Conservation (phyloP, 2,888 invertebrate genomes). For the Entomobrya multifasciata region DNA sequence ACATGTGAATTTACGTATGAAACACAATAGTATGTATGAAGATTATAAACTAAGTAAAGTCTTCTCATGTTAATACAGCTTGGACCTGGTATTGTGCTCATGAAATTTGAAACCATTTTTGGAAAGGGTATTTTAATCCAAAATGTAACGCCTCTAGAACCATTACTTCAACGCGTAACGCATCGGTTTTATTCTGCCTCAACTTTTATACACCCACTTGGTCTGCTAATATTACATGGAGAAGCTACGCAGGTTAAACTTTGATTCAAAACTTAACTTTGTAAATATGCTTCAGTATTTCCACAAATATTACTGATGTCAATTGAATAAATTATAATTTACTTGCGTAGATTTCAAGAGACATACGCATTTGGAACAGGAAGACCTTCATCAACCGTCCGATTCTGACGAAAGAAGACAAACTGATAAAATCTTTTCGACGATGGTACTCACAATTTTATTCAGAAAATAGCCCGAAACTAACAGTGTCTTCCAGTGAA, state of each 20-base stretch:
- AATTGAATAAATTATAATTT: too few relatives aligned
- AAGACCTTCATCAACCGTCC: conserved; percentile 89
- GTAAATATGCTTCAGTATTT: too few relatives aligned
- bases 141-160: conserved; percentile 89
- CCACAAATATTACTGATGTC: too few relatives aligned
- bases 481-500: neutral
- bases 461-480: conserved; percentile 85
- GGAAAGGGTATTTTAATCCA: conserved; percentile 85
- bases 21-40: neutral
- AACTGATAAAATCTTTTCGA: conserved; percentile 87
- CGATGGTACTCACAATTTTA: conserved; percentile 94
- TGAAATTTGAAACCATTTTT: conserved; percentile 82
- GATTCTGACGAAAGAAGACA: conserved; percentile 88
- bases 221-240: conserved; percentile 85
- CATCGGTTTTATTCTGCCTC: conserved; percentile 89
- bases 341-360: conserved; percentile 87
- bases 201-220: conserved; percentile 84
- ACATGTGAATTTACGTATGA: neutral
- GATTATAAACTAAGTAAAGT: neutral
- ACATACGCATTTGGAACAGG: conserved; percentile 93
- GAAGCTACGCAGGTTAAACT: conserved; percentile 87
- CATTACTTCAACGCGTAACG: conserved; percentile 88
- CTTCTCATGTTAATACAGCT: conserved; percentile 78
- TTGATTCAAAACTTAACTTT: too few relatives aligned
- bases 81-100: conserved; percentile 83